Evolutionary conservation across 2,888 invertebrate species (phyloP).

Genomic region (Cephus rjabovi): DNA sequence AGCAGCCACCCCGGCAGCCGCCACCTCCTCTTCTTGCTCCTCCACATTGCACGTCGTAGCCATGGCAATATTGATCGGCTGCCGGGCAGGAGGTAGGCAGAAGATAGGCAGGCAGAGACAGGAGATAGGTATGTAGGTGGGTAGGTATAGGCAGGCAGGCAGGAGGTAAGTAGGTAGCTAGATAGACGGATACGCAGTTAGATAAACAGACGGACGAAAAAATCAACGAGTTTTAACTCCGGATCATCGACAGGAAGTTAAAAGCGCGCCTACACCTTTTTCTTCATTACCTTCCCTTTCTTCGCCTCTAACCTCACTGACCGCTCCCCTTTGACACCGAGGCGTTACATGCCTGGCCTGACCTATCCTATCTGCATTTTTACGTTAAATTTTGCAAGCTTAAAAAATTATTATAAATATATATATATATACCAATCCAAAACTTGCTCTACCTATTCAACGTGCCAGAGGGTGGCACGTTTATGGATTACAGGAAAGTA

Average conservation of each 20-base stretch:
- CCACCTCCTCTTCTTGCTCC: slow-evolving; percentile 42
- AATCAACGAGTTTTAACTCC: slow-evolving; percentile 35
- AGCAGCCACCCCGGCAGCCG: slow-evolving; percentile 32
- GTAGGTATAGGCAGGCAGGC: slow-evolving; percentile 10
- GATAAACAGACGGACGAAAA: slow-evolving; percentile 27
- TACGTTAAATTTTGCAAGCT: neutral
- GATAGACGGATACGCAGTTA: slow-evolving; percentile 13
- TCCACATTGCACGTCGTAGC: slow-evolving; percentile 52
- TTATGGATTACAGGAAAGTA: neutral
- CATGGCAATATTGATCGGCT: slow-evolving; percentile 63
- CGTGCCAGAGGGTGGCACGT: neutral
- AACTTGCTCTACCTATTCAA: neutral
- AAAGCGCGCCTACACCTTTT: neutral
- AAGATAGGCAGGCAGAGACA: neutral
- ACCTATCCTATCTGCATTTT: neutral
- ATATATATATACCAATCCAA: neutral
- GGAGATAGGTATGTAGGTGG: slow-evolving; percentile 28
- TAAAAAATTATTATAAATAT: neutral
- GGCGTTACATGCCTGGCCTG: neutral
- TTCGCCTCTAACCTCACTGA: neutral
- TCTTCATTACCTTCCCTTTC: too few relatives aligned
- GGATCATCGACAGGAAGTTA: neutral
- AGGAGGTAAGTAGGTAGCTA: slow-evolving; percentile 15
- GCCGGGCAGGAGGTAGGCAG: slow-evolving; percentile 1
- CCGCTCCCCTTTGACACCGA: neutral